Evolutionary conservation across 2,888 invertebrate species (phyloP), one percentile per base, ranked within the genome.

Genomic region (Choristoneura rosaceana): DNA sequence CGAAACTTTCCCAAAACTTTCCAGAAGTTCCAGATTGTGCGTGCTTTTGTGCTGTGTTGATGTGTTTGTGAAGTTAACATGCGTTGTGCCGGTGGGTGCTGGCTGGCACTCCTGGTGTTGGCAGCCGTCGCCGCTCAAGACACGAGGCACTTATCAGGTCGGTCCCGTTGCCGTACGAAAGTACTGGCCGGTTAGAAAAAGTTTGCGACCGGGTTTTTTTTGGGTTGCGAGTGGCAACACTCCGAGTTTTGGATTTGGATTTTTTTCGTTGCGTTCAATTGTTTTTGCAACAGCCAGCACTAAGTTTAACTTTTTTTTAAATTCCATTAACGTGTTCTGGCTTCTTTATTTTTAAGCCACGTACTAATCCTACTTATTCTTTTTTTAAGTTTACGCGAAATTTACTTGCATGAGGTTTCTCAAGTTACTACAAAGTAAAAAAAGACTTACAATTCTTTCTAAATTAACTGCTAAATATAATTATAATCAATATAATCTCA

Each of bases 61-160:
- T 92, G 93, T 91, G 92, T 87, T 85, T 85, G 85, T 88, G 89
- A 85, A 83, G 86, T 86, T 87, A 87, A 85, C 82, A 93, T 93
- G 93, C 88, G 90, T 90, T 86, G 89, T 91, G 93, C 92, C 92
- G 85, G 86, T 83, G 86, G 85, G 90, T 91, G 89, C 90, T 92
- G 91, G 86, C 88, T 91, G 81, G 78, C 79, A 77, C 84, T 88
- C 73, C 80, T 90, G 85, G 79, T 90, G 83, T 86, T 85, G 73
- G 88, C 84, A 50, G 84, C 86, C 75, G 88, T 85, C 74, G 88
- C 89, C 77, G 92, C 91, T 70, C 90, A 91, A 82, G 92, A 92
- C 88, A 90, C 93, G 78, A 89, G 91, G 81, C 90, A 90, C 80
- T 86, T 93, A 90, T 88, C 93, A 93, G 93, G 93, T 93, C 79